These are phyloP conservation scores for Peromyscus melanophrys DNA, from an alignment of 2,797 vertebrate species.

Conservation along the genomic window DNA sequence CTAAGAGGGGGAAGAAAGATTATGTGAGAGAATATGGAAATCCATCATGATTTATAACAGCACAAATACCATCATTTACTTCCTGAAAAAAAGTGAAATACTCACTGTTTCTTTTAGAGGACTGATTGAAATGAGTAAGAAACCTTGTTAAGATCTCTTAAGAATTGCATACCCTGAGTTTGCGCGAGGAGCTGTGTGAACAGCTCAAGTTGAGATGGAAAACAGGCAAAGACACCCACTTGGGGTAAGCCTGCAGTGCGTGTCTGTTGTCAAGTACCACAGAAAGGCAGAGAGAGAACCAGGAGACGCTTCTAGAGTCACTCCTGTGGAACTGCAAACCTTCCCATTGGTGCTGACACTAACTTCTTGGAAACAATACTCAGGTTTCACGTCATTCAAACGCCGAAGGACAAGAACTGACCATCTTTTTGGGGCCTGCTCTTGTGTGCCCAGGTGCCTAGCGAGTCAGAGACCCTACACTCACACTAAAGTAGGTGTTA, in stretches of 20 bases:
- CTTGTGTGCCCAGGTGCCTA: not conserved
- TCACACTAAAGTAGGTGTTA: not conserved
- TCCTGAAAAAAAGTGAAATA: constrained; percentile 53
- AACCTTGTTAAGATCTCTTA: constrained; percentile 30
- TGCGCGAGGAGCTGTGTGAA: not conserved
- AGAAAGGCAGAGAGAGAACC: not conserved
- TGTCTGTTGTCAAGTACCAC: not conserved
- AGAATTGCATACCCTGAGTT: not conserved
- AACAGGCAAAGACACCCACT: not conserved
- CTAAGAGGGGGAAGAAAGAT: constrained; percentile 85
- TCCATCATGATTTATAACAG: constrained; percentile 80
- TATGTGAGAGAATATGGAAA: constrained; percentile 85
- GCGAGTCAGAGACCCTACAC: not conserved
- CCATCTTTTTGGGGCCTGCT: accelerated
- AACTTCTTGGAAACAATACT: not conserved
- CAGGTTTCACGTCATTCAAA: not conserved
- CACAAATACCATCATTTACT: constrained; percentile 71
- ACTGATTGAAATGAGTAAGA: constrained; percentile 49
- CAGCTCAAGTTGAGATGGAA: not conserved
- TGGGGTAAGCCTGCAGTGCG: too few species aligned
- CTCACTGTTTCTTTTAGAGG: constrained; percentile 49
- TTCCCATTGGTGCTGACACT: not conserved
- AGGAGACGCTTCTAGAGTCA: not conserved
- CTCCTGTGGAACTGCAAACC: not conserved
- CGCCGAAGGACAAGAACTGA: not conserved